Base-by-base conservation (phyloP, 2,888 invertebrate genomes). In the Miltochrista miniata region DNA sequence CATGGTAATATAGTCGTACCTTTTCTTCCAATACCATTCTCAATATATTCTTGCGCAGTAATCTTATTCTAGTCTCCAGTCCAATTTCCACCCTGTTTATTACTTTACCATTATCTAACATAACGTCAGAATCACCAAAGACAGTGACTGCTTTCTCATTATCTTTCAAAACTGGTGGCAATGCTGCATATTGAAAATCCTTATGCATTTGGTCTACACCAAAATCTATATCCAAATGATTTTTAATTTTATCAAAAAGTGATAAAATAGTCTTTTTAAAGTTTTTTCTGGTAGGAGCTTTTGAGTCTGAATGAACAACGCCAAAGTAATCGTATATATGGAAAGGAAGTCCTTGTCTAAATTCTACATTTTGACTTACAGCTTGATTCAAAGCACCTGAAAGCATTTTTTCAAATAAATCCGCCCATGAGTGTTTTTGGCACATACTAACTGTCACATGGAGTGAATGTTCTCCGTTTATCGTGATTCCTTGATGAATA, bases 371-470 rank as follows among this genome's bases (percentile, higher is more conserved):
- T 48, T 94, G 92, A 49, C 90, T 90, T 14, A 96, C 94, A 0
- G 98, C 97, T 48, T 89, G 85, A 67, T 95, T 92, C 50, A 99
- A 70, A 0, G 98, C 96, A 31, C 92, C 84, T 0, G 97, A 96
- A 37, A 98, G 61, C 57, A 95, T 78, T 91, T 95, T 95, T 76
- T 98, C 96, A 59, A 99, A 87, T 7, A 98, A 92, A 90, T 99
- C 98, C 24, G 95, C 96, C 94, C 96, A 99, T 0, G 97, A 93
- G 77, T 97, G 97, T 70, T 95, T 95, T 77, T 99, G 98, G 76
- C 97, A 98, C 70, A 97, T 95, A 43, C 98, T 98, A 4, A 99
- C 87, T 0, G 99, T 99, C 5, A 99, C 94, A 81, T 99, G 99
- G 2, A 99, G 92, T 1, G 99, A 99, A 87, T 99, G 98, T 29